Base-by-base conservation (phyloP, 2,797 vertebrate species). In the Sebastes cheni region DNA sequence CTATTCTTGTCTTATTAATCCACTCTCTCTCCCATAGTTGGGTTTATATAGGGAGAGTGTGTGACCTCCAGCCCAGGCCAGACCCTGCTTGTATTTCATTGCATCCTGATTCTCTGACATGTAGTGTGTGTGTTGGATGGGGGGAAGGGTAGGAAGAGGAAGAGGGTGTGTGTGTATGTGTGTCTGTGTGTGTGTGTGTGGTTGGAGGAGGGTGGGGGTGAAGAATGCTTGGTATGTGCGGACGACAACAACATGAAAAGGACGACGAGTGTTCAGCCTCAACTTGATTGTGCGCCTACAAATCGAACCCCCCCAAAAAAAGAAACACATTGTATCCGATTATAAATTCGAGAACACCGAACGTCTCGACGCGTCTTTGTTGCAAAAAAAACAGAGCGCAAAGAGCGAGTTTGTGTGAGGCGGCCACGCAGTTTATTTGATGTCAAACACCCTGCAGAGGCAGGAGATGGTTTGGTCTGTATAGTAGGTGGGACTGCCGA, bases 401-500 rank as follows among this genome's bases (percentile, higher is more conserved):
- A 0, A 3, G 3, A 20, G 20, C 2, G 50, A 11, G 34, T 66
- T 79, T 77, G 52, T 2, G 6, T 0, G 58, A 32, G 25, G 74
- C 55, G 67, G n/a, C 32, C 70, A 62, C 46, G 89, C 85, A 65
- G 67, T 79, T 81, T 16, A 52, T 75, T 39, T 69, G 61, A 80
- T 39, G 67, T 27, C 23, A 5, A 66, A 54, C 74, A 82, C 86
- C 95, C 93, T 66, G 67, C 79, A 59, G 80, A 64, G 77, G 81
- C 75, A 42, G 71, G 56, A 87, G 64, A 93, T 96, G 94, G 96
- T 92, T 92, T 75, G 74, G 90, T 94, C 96, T 92, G 85, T 95
- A 42, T 14, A 94, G 96, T 96, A 96, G 96, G 96, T 95, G 95
- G 95, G 95, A 95, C 95, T 90, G 91, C 71, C 86, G 94, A 94